These are phyloP conservation scores for Batillaria attramentaria DNA, from an alignment of 1,140 invertebrate genomes.

Conservation along the genomic window DNA sequence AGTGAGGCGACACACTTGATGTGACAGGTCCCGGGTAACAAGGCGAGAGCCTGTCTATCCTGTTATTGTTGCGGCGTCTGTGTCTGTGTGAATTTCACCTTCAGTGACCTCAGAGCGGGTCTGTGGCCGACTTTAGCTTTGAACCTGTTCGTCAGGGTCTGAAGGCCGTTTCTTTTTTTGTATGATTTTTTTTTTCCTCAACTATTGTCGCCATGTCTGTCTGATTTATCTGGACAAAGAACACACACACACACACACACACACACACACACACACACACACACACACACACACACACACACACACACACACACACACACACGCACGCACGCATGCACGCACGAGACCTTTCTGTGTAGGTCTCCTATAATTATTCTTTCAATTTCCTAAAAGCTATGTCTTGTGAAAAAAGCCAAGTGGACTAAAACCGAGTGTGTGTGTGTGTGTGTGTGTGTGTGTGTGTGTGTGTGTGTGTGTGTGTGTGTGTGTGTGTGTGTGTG, in stretches of 20 bases:
- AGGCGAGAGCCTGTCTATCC: no score
- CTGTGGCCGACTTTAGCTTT: no score
- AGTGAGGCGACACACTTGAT: no score
- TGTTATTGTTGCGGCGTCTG: no score
- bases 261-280: neutral
- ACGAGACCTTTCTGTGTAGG: neutral
- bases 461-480: neutral
- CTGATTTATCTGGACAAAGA: neutral
- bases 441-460: constrained; percentile 23
- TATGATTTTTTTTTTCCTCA: neutral
- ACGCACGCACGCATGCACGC: neutral
- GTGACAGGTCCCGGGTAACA: no score
- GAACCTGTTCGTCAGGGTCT: no score
- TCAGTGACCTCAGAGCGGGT: no score
- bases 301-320: neutral
- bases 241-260: neutral
- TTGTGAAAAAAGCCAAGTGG: neutral
- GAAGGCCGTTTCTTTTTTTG: neutral
- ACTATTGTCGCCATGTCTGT: neutral
- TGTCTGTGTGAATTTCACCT: no score
- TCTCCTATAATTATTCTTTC: neutral
- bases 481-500: neutral
- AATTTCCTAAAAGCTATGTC: neutral
- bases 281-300: neutral
- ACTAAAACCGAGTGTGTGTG: neutral